A percentile compares a stretch with the other conserved stretches of the same genome.
These are phyloP conservation scores for Montipora cactus DNA, from an alignment of 64 coral and sea anemone genomes.

Conservation along the genomic window DNA sequence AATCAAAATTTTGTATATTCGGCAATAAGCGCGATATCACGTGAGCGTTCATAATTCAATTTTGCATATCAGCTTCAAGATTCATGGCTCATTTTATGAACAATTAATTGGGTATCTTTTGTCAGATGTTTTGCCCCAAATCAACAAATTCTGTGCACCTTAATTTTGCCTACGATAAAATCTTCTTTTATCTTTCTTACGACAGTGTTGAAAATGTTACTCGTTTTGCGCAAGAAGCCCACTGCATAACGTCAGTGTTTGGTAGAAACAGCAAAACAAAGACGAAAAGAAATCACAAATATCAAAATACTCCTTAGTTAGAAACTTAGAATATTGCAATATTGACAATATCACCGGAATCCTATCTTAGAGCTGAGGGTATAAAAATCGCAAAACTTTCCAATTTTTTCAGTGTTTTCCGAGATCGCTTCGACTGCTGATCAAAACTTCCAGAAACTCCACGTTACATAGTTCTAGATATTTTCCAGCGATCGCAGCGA, in stretches of 20 bases:
- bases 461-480: neutral
- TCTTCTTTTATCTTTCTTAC: too few species aligned
- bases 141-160: neutral
- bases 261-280: constrained; percentile 9
- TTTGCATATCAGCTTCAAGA: neutral
- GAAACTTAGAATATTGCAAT: neutral
- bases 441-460: neutral
- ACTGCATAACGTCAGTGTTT: neutral
- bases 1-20: neutral
- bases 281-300: neutral
- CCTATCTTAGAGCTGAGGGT: neutral
- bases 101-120: neutral
- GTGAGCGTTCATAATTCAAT: neutral
- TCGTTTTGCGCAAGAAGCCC: neutral
- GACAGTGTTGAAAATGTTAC: neutral
- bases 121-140: neutral
- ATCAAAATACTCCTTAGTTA: neutral
- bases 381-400: neutral
- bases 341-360: neutral
- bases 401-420: neutral
- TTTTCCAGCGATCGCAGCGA: constrained; percentile 1
- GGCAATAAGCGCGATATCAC: neutral
- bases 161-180: neutral
- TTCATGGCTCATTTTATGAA: neutral
- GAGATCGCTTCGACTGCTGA: neutral